Conservation (phyloP, 2,888 invertebrate genomes). For the Isoperla grammatica region DNA sequence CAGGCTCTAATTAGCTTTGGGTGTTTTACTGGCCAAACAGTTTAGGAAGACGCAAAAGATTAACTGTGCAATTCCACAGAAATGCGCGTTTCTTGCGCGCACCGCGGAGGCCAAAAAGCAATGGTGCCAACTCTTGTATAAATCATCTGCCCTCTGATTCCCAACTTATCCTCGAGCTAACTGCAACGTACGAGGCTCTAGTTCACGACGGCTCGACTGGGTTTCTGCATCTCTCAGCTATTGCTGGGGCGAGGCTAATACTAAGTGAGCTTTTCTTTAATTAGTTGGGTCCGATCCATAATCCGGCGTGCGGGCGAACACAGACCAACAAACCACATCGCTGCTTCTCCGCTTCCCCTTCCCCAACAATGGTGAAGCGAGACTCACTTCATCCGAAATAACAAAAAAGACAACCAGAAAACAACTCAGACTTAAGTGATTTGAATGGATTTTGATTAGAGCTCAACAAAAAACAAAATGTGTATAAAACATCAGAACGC, state of each 20-base stretch:
- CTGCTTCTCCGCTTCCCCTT: not conserved
- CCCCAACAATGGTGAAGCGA: too few relatives aligned
- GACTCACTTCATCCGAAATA: too few relatives aligned
- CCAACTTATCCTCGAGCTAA: constrained; percentile 7
- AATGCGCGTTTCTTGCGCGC: constrained; percentile 10
- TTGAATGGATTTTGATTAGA: too few relatives aligned
- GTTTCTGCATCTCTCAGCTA: constrained; percentile 24
- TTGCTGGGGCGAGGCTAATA: constrained; percentile 19
- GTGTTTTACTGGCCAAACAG: too few relatives aligned
- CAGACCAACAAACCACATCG: not conserved
- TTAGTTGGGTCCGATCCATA: constrained; percentile 25
- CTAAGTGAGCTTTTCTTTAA: constrained; percentile 26
- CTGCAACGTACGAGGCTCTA: constrained; percentile 17
- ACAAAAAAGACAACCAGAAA: too few relatives aligned
- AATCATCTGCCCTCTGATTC: constrained; percentile 18
- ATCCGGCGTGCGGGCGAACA: constrained; percentile 1
- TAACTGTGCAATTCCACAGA: constrained; percentile 13
- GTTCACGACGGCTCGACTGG: not conserved
- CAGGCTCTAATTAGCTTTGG: too few relatives aligned
- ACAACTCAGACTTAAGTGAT: too few relatives aligned
- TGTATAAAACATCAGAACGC: too few relatives aligned
- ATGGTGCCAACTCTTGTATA: constrained; percentile 22
- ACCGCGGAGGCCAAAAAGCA: constrained; percentile 3
- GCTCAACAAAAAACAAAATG: too few relatives aligned
- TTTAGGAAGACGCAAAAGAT: constrained; percentile 1